Conservation (phyloP, 2,113 vertebrate species). For the Redunca redunca region DNA sequence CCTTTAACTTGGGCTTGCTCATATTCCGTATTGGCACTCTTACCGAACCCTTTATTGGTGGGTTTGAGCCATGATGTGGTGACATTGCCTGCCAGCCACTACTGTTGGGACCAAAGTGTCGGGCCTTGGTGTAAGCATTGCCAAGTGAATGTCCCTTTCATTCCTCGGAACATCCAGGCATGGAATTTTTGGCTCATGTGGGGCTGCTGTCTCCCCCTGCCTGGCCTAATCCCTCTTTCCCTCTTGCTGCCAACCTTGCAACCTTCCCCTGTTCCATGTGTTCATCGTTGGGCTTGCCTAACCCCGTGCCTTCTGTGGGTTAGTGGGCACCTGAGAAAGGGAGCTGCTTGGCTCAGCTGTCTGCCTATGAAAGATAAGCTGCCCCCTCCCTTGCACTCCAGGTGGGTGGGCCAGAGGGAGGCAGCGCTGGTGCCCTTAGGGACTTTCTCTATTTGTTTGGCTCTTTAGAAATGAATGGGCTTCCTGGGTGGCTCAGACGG, state of each 20-base stretch:
- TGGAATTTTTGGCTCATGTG: not conserved
- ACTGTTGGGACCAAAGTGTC: not conserved
- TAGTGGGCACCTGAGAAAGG: not conserved
- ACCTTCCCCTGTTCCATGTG: not conserved
- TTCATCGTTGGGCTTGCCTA: not conserved
- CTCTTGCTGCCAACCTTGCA: not conserved
- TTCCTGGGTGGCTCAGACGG: not conserved
- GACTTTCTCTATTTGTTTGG: not conserved
- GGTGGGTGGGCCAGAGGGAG: not conserved
- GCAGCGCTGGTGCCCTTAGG: not conserved
- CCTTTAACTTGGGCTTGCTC: constrained; percentile 35
- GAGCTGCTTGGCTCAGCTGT: not conserved
- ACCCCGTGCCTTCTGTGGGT: not conserved
- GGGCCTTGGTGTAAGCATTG: not conserved
- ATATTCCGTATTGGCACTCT: not conserved
- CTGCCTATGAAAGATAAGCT: not conserved
- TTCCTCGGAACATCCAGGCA: not conserved
- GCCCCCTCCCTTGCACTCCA: not conserved
- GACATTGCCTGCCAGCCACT: not conserved
- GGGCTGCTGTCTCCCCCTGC: not conserved
- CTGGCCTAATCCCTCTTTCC: not conserved
- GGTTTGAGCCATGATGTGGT: not conserved
- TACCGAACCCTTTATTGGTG: not conserved
- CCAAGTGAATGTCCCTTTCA: not conserved
- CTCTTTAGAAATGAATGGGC: not conserved